Base-by-base conservation (phyloP, 2,888 invertebrate species). In the Lingula anatina region DNA sequence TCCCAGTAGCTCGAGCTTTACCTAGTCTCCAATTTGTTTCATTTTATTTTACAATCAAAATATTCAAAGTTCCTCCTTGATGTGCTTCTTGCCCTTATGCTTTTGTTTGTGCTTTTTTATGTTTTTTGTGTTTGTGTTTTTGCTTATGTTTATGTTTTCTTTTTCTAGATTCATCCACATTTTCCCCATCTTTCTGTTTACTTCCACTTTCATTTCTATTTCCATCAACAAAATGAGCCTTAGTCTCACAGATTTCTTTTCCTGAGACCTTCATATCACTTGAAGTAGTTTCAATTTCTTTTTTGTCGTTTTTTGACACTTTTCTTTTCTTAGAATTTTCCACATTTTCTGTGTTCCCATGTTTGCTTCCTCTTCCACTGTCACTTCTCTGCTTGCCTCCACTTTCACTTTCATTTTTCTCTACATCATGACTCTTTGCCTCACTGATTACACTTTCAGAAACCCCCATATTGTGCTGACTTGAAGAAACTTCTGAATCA, bases 41-140 rank as follows among this genome's bases (percentile, higher is more conserved):
- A n/a, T n/a, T n/a, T n/a, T n/a, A n/a, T n/a, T n/a, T n/a, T n/a
- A n/a, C n/a, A n/a, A n/a, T n/a, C n/a, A n/a, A n/a, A n/a, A n/a
- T n/a, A n/a, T n/a, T n/a, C n/a, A n/a, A n/a, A n/a, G n/a, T n/a
- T n/a, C 27, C 18, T 53, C 44, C n/a, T 46, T 44, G 12, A 41
- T 50, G 27, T 50, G 42, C 37, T 49, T 44, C 35, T 46, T 46
- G 3, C 46, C 40, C 27, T 49, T 49, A 31, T 46, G 46, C n/a
- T 46, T 40, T 27, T 49, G 44, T 41, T 47, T 51, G 44, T 53
- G 50, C 43, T 53, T 55, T 31, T 47, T 56, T 25, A 50, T 48
- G 21, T 48, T 27, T 28, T 41, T 21, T 41, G 38, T 38, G 20
- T 46, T 43, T 36, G 46, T 46, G 28, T 52, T 46, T 49, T 50